Conservation (phyloP, 2,797 vertebrate species). For the Alosa sapidissima region DNA sequence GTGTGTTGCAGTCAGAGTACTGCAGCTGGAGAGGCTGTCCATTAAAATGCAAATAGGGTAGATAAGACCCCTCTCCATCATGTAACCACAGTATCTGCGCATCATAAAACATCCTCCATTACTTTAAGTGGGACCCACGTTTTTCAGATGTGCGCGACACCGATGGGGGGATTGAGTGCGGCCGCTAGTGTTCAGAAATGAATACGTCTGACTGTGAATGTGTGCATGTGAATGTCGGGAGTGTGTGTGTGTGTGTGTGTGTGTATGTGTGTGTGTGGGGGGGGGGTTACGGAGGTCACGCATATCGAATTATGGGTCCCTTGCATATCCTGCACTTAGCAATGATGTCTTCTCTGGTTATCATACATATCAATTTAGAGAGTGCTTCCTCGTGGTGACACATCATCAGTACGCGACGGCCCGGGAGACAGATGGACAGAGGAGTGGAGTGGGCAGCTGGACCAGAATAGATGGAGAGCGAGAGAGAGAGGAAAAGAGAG, state of each 20-base stretch:
- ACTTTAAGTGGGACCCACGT: slow-evolving; percentile 1
- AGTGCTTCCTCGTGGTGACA: not conserved
- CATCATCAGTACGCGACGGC: not conserved
- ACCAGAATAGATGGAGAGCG: not conserved
- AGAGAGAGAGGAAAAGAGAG: not conserved
- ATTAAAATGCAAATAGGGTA: slow-evolving; percentile 15
- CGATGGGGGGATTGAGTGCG: not conserved
- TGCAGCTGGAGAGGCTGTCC: not conserved
- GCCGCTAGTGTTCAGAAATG: not conserved
- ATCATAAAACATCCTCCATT: slow-evolving; percentile 12
- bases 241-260: not conserved
- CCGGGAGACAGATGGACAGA: not conserved
- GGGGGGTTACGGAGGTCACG: not conserved
- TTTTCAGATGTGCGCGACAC: not conserved
- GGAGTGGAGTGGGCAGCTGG: not conserved
- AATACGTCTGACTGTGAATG: not conserved
- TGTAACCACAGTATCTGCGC: not conserved
- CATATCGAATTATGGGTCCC: not conserved
- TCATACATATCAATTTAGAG: not conserved
- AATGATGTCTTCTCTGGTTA: not conserved
- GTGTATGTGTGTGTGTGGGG: not conserved
- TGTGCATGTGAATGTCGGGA: not conserved
- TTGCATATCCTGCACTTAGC: not conserved
- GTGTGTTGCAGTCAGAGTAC: not conserved
- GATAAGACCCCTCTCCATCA: not conserved